Conservation (phyloP, 2,797 vertebrate genomes). For the Gallirallus australis region DNA sequence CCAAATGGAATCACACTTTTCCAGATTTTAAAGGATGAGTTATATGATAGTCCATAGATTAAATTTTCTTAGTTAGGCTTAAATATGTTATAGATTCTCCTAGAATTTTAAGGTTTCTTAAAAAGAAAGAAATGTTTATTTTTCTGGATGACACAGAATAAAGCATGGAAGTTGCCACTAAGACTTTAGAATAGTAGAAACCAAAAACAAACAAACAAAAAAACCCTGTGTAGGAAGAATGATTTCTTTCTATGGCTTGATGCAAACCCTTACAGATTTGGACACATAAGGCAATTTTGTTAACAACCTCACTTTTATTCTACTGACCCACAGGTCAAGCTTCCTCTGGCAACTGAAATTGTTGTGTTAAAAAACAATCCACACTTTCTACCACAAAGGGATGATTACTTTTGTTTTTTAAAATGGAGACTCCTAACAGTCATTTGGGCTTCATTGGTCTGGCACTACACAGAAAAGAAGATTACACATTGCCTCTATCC, state of each 20-base stretch:
- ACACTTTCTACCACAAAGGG: neutral
- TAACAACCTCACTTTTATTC: neutral
- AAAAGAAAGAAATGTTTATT: neutral
- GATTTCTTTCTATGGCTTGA: neutral
- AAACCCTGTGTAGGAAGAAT: neutral
- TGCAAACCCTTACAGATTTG: neutral
- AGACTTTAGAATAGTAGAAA: neutral
- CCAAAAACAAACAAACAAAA: neutral
- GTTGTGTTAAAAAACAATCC: neutral
- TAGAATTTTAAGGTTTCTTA: neutral
- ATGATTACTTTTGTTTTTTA: neutral
- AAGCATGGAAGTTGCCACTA: neutral
- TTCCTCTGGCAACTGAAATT: neutral
- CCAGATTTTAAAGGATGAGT: neutral
- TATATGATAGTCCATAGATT: neutral
- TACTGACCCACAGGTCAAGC: neutral
- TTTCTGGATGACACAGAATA: neutral
- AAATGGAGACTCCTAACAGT: neutral
- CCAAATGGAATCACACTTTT: neutral
- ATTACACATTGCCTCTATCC: accelerated
- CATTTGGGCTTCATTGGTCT: neutral
- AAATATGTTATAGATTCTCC: neutral
- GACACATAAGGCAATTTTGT: neutral
- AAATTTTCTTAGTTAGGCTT: neutral
- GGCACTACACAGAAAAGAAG: neutral